These are phyloP conservation scores for Ectemnius continuus DNA, from an alignment of 2,888 invertebrate species.

Conservation along the genomic window DNA sequence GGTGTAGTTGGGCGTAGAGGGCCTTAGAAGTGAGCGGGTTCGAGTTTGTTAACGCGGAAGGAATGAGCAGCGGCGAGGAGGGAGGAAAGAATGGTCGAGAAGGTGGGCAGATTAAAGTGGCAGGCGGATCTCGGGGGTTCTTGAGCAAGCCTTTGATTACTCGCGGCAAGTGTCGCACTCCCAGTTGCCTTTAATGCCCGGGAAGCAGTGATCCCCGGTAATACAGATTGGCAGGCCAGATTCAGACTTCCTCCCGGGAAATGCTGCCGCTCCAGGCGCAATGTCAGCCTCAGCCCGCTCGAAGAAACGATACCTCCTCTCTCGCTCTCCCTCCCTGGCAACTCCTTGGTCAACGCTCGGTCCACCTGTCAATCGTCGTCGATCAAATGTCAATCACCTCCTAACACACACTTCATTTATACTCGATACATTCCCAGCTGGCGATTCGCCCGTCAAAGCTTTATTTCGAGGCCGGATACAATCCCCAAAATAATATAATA, in stretches of 20 bases:
- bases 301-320: constrained; percentile 61
- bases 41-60: too few relatives aligned
- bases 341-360: constrained; percentile 57
- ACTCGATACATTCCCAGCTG: too few relatives aligned
- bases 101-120: constrained; percentile 1
- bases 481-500: too few relatives aligned
- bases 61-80: constrained; percentile 5
- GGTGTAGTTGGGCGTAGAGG: too few relatives aligned
- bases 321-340: constrained; percentile 52
- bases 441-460: too few relatives aligned
- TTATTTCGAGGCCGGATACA: too few relatives aligned
- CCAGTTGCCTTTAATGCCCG: constrained; percentile 59
- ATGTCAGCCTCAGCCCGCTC: constrained; percentile 63
- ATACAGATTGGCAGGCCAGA: constrained; percentile 67
- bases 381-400: background rate
- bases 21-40: too few relatives aligned
- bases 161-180: constrained; percentile 70
- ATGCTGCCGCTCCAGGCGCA: constrained; percentile 69
- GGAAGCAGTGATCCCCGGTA: constrained; percentile 66
- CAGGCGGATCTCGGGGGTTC: constrained; percentile 67
- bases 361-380: constrained; percentile 60
- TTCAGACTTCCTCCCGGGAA: constrained; percentile 70
- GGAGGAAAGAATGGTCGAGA: constrained; percentile 5
- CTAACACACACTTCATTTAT: background rate
- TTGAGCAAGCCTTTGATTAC: constrained; percentile 73